Percentiles rank a stretch among this genome's conserved stretches.
These are phyloP conservation scores for Petrolisthes cinctipes DNA, from an alignment of 2,888 invertebrate species.

Conservation along the genomic window DNA sequence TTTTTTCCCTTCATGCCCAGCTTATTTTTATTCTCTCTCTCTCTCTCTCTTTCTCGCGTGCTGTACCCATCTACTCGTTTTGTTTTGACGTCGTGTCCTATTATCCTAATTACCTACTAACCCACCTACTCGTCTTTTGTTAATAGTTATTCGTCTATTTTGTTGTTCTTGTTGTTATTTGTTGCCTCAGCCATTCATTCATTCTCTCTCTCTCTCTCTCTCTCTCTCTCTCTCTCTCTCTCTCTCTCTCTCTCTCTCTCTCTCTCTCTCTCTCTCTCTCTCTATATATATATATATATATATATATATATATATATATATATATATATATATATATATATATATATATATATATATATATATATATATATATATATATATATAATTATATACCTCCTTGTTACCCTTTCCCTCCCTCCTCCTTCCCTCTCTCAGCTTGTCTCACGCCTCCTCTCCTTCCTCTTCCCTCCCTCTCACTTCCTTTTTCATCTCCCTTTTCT, in stretches of 20 bases:
- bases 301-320: conserved; percentile 30
- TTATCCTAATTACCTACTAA: too few relatives aligned
- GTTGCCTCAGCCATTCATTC: background rate
- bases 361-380: conserved; percentile 30
- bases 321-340: conserved; percentile 26
- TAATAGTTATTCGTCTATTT: too few relatives aligned
- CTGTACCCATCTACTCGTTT: background rate
- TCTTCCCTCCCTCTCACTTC: background rate
- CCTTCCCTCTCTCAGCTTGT: too few relatives aligned
- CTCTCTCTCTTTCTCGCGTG: background rate
- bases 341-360: conserved; percentile 4
- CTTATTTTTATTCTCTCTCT: background rate
- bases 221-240: background rate
- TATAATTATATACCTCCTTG: conserved; percentile 23
- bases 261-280: background rate
- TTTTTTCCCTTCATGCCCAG: background rate
- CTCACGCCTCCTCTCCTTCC: background rate
- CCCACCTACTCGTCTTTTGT: too few relatives aligned
- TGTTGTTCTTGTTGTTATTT: too few relatives aligned
- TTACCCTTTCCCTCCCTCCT: background rate
- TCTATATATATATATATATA: conserved; percentile 25
- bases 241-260: background rate
- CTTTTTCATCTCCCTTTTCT: background rate
- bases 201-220: background rate
- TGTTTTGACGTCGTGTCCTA: background rate